phyloP scores from a whole-genome alignment of 2,888 invertebrate genomes.

The Eledone cirrhosa region DNA sequence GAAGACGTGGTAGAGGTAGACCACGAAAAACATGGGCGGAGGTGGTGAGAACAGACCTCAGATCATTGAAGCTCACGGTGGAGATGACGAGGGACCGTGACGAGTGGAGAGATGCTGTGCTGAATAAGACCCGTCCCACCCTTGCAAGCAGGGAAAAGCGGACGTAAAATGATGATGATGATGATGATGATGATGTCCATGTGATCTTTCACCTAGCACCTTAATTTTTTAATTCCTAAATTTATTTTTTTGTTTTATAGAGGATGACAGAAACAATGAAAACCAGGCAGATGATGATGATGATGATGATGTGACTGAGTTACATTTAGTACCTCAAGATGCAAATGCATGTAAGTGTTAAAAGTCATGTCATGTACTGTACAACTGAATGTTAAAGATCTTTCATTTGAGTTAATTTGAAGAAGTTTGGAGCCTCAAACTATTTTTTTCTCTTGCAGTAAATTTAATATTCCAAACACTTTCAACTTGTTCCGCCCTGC shows the following conservation, averaged over 20 bases:
- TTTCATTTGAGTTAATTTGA: too few relatives aligned
- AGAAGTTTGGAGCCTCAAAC: too few relatives aligned
- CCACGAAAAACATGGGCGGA: too few relatives aligned
- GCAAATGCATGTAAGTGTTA: conserved; percentile 67
- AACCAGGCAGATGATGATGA: conserved; percentile 69
- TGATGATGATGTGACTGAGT: conserved; percentile 73
- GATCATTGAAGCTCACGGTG: too few relatives aligned
- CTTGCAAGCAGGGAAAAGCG: too few relatives aligned
- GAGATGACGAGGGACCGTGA: too few relatives aligned
- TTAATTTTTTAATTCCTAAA: background rate
- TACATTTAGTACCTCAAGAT: conserved; percentile 78
- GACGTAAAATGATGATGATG: too few relatives aligned
- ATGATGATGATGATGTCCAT: background rate
- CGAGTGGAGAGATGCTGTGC: too few relatives aligned
- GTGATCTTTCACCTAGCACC: background rate
- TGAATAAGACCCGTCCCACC: too few relatives aligned
- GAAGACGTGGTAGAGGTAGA: too few relatives aligned
- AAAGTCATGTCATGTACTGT: background rate
- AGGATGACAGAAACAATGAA: conserved; percentile 70
- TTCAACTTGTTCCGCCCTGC: conserved; percentile 80
- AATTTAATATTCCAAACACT: conserved; percentile 79
- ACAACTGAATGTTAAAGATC: too few relatives aligned
- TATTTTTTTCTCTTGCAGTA: conserved; percentile 65
- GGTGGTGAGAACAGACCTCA: too few relatives aligned
- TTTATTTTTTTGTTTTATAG: conserved; percentile 44